Base-by-base conservation (phyloP, 92 coral and sea anemone species). In the Parazoanthus atlanticus region DNA sequence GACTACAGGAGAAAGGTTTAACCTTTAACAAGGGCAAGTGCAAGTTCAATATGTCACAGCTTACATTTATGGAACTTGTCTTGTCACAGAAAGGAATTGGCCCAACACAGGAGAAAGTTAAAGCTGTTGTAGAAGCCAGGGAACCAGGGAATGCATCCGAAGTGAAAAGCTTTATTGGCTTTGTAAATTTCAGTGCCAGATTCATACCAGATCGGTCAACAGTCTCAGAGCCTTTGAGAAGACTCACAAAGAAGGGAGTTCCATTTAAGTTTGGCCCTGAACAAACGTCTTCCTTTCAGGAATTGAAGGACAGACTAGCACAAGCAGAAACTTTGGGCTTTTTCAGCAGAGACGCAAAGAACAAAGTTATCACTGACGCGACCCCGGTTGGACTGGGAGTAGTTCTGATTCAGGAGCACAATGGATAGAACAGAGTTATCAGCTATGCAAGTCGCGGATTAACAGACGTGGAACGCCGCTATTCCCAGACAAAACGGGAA, bases 211-310 rank as follows among this genome's bases (percentile, higher is more conserved):
- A 69, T 72, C 80, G 69, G 3, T 65, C 79, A 21, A 85, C 79
- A 8, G 69, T 85, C 3, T 77, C 89, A 66, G 93, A 91, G 41
- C 93, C 92, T 25, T 29, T 91, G 38, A 71, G 92, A 25, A 69
- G 70, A n/a, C 74, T 87, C 28, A 77, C 90, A 49, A 87, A 78
- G 78, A 19, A 58, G 54, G 85, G 43, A 64, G 85, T 78, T 8
- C 79, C 78, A 61, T 88, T 78, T 26, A 41, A 5, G 13, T 77
- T 86, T 78, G 84, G 89, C 29, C 40, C 74, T 10, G 85, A 88
- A 41, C 58, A 78, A 29, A 56, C 66, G 34, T 23, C 21, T 17
- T 0, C 75, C 0, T 88, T 78, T 5, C 70, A 69, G 21, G 43
- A 47, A 79, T 40, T 88, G 78, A 86, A 49, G 61, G 19, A 32